These are phyloP conservation scores for Pseudomyrmex concolor DNA, from an alignment of 1,140 invertebrate genomes.

Conservation along the genomic window DNA sequence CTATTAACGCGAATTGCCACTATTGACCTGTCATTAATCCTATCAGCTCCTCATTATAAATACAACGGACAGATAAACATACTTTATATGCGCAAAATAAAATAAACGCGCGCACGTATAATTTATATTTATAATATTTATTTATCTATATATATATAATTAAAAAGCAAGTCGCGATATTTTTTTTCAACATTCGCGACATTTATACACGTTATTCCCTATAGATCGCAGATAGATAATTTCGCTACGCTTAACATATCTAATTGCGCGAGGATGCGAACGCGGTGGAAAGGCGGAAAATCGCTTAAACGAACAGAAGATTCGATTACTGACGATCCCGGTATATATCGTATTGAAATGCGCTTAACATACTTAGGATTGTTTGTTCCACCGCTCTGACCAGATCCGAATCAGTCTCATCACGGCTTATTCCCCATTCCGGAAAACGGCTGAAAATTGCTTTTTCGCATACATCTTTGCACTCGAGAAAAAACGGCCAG, in stretches of 20 bases:
- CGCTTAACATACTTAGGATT: conserved; percentile 69
- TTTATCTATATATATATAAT: background rate
- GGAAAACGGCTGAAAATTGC: conserved; percentile 63
- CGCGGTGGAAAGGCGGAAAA: conserved; percentile 31
- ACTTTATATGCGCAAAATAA: background rate
- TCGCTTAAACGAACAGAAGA: conserved; percentile 53
- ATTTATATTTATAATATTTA: no score
- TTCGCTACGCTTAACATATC: conserved; percentile 15
- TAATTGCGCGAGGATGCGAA: conserved; percentile 64
- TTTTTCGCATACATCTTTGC: conserved; percentile 55
- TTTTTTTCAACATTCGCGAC: background rate
- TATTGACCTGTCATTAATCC: background rate
- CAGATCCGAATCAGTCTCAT: conserved; percentile 66
- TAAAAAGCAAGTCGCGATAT: background rate
- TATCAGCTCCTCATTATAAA: background rate
- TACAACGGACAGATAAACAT: background rate
- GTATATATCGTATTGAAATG: conserved; percentile 55
- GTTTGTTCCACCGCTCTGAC: conserved; percentile 60
- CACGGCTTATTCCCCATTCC: conserved; percentile 55
- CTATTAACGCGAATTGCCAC: background rate
- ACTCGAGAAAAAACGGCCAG: conserved; percentile 8
- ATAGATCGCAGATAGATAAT: background rate
- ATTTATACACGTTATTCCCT: background rate
- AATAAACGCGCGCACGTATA: background rate
- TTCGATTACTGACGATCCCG: conserved; percentile 54